Evolutionary conservation across 2,888 invertebrate species (phyloP).

Genomic region (Lymantria dispar): DNA sequence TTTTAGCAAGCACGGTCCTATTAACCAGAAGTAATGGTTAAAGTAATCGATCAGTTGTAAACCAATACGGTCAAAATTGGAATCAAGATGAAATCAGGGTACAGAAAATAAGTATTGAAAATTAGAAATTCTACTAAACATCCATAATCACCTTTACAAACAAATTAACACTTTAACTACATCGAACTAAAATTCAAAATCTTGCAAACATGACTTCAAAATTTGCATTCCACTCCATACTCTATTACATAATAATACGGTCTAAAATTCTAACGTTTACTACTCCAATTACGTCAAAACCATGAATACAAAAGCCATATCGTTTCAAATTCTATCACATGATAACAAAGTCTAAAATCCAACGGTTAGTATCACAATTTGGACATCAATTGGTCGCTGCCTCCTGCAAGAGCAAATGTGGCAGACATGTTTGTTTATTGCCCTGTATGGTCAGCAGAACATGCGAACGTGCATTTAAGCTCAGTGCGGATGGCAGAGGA

Average conservation of each 20-base stretch:
- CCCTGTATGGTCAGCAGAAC: slow-evolving; percentile 27
- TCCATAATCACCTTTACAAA: neutral
- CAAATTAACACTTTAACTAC: slow-evolving; percentile 2
- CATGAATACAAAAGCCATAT: neutral
- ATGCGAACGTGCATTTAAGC: slow-evolving; percentile 6
- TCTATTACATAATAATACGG: neutral
- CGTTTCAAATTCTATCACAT: neutral
- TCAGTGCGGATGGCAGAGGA: slow-evolving; percentile 2
- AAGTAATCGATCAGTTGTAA: no score
- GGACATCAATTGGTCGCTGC: slow-evolving; percentile 33
- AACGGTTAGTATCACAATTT: slow-evolving; percentile 7
- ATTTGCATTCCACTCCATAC: neutral
- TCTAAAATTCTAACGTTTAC: neutral
- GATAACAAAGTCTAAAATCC: slow-evolving; percentile 8
- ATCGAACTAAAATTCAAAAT: slow-evolving; percentile 15
- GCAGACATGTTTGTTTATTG: slow-evolving; percentile 35
- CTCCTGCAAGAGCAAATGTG: slow-evolving; percentile 29
- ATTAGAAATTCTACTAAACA: neutral
- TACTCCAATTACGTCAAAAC: neutral
- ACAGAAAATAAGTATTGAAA: neutral
- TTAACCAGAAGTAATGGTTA: no score
- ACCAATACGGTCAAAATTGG: no score
- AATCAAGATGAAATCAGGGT: no score
- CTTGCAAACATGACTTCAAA: slow-evolving; percentile 11
- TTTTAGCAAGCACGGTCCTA: no score